Base-by-base conservation (phyloP, 2,797 vertebrate genomes). In the Sebastes baramenuke region DNA sequence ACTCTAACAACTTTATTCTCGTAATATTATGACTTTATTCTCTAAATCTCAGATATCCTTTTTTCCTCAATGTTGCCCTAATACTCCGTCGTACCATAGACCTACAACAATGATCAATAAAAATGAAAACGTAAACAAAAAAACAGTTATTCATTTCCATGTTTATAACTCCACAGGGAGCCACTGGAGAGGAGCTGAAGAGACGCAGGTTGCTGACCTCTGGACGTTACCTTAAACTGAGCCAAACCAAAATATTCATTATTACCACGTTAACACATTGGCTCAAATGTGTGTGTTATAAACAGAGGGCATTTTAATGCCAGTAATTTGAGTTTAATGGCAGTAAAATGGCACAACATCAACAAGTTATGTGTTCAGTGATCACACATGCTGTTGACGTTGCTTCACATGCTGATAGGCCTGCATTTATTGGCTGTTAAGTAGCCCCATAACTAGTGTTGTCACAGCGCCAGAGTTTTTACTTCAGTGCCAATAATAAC, bases 281-380 rank as follows among this genome's bases (percentile, higher is more conserved):
- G 10, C 38, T 78, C 32, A 60, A n/a, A 5, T 38, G 9, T 42
- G 9, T 42, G 34, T 59, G 34, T 55, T 77, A 16, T 55, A 64
- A 84, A 80, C 71, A 75, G 46, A 75, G 34, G 67, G 66, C 2
- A 61, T 80, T 84, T 80, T 78, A 85, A 71, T 74, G 52, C 3
- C 14, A 29, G 70, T 69, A 49, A 73, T 83, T 87, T 77, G 49
- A 32, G 13, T 86, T 79, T 77, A 75, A 79, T 71, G 56, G 30
- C 18, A 42, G 20, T 60, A 70, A 59, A 86, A 79, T 69, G 42
- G 54, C 69, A 69, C 38, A 59, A 36, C 69, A 86, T 73, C 64
- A 82, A 38, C 4, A 54, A 42, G 52, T 89, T 71, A 76, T 74
- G 78, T 83, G 78, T 81, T 68, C 10, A 29, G 61, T 11, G 22